phyloP scores from a whole-genome alignment of 2,797 vertebrate genomes.

The Hoplostethus atlanticus region DNA sequence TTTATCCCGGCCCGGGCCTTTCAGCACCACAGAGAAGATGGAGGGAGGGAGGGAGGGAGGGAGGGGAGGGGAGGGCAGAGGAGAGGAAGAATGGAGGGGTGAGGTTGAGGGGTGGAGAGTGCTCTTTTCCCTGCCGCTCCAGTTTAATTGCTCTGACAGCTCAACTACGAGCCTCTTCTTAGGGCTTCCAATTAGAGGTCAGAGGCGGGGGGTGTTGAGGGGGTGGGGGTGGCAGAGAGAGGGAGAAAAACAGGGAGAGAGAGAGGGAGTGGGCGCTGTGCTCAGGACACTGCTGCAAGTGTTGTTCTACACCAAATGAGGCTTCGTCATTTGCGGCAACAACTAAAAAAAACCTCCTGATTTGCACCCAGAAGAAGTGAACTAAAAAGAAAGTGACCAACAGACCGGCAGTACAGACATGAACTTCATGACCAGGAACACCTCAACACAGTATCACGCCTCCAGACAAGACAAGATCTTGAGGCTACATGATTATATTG shows the following conservation, averaged over 20 bases:
- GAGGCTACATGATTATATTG: not conserved
- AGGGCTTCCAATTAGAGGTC: slow-evolving; percentile 49
- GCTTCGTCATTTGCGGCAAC: slow-evolving; percentile 63
- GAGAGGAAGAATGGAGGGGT: slow-evolving; percentile 47
- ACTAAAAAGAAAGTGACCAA: slow-evolving; percentile 4
- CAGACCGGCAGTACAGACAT: slow-evolving; percentile 17
- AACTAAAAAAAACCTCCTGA: slow-evolving; percentile 50
- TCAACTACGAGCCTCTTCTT: slow-evolving; percentile 66
- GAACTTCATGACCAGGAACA: not conserved
- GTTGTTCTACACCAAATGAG: slow-evolving; percentile 55
- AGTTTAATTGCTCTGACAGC: slow-evolving; percentile 79
- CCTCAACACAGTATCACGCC: not conserved
- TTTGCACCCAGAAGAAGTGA: slow-evolving; percentile 38
- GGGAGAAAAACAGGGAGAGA: not conserved
- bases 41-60: slow-evolving; percentile 36
- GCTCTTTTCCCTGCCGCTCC: slow-evolving; percentile 69
- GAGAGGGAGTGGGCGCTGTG: not conserved
- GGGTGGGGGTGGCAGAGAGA: not conserved
- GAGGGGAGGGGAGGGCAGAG: not conserved
- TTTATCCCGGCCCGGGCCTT: slow-evolving; percentile 64
- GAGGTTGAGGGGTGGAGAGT: slow-evolving; percentile 20
- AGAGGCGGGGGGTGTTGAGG: not conserved
- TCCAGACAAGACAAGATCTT: not conserved
- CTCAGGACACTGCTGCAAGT: slow-evolving; percentile 39
- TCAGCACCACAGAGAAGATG: slow-evolving; percentile 61